Percentiles rank a stretch among this genome's conserved stretches.
Conservation (phyloP, 2,888 invertebrate species). For the Athrips mouffetella region DNA sequence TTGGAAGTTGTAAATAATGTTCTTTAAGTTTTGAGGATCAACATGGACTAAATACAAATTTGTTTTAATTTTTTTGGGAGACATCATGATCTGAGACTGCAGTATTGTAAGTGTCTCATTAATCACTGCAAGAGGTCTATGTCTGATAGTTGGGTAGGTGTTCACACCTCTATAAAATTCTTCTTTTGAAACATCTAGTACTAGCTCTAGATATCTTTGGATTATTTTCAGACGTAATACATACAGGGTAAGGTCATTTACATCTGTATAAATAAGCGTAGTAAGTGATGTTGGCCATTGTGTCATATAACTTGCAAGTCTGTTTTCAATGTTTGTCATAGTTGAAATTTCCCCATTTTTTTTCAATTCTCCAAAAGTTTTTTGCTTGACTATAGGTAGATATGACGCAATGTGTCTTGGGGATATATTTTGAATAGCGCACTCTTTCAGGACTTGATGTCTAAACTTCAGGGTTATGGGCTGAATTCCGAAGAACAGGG, state of each 20-base stretch:
- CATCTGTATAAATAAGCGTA: slow-evolving; percentile 53
- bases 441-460: slow-evolving; percentile 59
- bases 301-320: slow-evolving; percentile 60
- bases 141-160: slow-evolving; percentile 68
- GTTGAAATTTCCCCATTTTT: slow-evolving; percentile 37
- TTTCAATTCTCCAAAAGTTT: slow-evolving; percentile 53
- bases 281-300: slow-evolving; percentile 72
- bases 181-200: slow-evolving; percentile 53
- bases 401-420: slow-evolving; percentile 43
- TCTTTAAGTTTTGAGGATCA: slow-evolving; percentile 62
- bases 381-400: slow-evolving; percentile 50
- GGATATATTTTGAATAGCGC: slow-evolving; percentile 51
- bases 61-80: slow-evolving; percentile 58
- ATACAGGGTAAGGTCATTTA: slow-evolving; percentile 47
- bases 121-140: slow-evolving; percentile 59
- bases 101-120: slow-evolving; percentile 59
- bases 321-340: slow-evolving; percentile 59
- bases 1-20: slow-evolving; percentile 51
- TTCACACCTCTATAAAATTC: slow-evolving; percentile 58
- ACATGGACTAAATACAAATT: slow-evolving; percentile 65
- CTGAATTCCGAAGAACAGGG: slow-evolving; percentile 52
- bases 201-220: slow-evolving; percentile 63
- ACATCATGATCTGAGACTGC: slow-evolving; percentile 53
- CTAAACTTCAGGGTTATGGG: slow-evolving; percentile 61
- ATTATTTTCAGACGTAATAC: slow-evolving; percentile 60